A percentile compares a stretch with the other conserved stretches of the same genome.
phyloP scores from a whole-genome alignment of 2,888 invertebrate genomes.

The Macrosiphum euphorbiae region DNA sequence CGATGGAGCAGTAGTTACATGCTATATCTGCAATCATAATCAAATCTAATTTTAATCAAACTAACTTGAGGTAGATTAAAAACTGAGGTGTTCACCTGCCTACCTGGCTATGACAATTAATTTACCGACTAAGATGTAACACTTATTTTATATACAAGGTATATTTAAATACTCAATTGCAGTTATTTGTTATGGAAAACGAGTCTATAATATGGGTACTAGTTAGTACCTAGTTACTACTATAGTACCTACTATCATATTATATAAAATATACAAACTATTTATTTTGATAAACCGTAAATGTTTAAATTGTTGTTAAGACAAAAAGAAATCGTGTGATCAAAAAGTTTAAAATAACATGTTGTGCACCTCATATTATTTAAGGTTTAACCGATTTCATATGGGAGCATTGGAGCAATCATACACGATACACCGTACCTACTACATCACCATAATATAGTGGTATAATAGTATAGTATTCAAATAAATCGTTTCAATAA shows the following conservation, averaged over 20 bases:
- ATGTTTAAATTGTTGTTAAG: neutral
- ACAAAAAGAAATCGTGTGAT: constrained; percentile 49
- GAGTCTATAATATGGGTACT: neutral
- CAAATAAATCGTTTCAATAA: constrained; percentile 44
- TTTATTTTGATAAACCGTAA: neutral
- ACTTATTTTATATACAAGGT: no score
- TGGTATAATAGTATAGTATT: neutral
- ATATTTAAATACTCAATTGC: neutral
- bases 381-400: neutral
- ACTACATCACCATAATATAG: neutral
- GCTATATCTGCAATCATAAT: no score
- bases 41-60: no score
- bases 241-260: neutral
- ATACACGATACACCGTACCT: neutral
- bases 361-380: neutral
- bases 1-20: no score
- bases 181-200: neutral
- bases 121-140: no score
- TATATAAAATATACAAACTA: neutral
- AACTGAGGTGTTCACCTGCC: no score
- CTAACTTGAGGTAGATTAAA: no score
- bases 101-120: no score
- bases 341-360: constrained; percentile 14
- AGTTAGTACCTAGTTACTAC: no score
- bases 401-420: constrained; percentile 48